phyloP scores from a whole-genome alignment of 2,888 invertebrate species.

The Epirrita christyi region DNA sequence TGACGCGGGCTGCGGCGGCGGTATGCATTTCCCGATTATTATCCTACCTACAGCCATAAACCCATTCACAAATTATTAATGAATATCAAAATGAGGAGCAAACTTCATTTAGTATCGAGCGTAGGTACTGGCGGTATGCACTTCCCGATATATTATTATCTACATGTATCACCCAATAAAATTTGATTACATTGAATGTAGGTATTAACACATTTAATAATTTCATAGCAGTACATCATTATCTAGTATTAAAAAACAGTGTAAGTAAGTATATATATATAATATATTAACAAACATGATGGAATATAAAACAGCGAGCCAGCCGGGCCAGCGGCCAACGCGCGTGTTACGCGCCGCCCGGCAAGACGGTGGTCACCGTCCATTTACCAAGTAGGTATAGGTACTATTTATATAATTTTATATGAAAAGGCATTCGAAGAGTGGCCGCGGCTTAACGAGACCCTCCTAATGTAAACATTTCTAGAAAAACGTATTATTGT shows the following conservation, averaged over 20 bases:
- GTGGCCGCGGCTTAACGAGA: conserved; percentile 66
- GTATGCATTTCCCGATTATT: conserved; percentile 45
- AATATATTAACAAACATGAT: conserved; percentile 73
- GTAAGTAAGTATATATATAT: conserved; percentile 61
- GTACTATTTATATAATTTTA: conserved; percentile 76
- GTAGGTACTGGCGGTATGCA: no score
- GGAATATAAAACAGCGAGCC: conserved; percentile 68
- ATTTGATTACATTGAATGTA: conserved; percentile 47
- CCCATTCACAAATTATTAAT: conserved; percentile 63
- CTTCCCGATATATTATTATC: no score
- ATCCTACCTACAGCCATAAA: conserved; percentile 48
- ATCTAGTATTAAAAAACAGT: conserved; percentile 25
- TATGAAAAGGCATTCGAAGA: conserved; percentile 67
- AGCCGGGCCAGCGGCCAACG: neutral
- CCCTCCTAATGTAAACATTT: conserved; percentile 80
- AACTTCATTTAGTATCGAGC: no score
- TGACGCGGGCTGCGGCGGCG: no score
- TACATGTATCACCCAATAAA: no score
- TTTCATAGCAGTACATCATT: conserved; percentile 19
- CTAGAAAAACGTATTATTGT: conserved; percentile 83
- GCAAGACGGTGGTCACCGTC: no score
- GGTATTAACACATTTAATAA: conserved; percentile 11
- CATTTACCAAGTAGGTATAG: no score
- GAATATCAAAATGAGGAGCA: no score
- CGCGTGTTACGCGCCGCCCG: neutral